Evolutionary conservation across 2,888 invertebrate species (phyloP), one percentile per base, ranked within the genome.

Genomic region (Drymonia ruficornis): DNA sequence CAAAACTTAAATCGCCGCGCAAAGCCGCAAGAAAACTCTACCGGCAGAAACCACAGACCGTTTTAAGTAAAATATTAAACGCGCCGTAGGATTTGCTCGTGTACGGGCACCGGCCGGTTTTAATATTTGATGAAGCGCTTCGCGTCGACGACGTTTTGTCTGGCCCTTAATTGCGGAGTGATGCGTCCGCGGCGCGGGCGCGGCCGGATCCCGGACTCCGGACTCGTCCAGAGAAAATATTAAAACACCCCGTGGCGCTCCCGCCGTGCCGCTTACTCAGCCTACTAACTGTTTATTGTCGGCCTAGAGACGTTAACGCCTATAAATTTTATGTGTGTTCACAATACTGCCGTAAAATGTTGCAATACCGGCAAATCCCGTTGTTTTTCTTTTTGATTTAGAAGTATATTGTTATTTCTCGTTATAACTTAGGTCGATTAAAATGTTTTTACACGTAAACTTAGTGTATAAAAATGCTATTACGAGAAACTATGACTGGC

Each of bases 21-120:
- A 73, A 79, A 82, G 72, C 80, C 76, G 70, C 74, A 84, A 85
- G 86, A 86, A 89, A 87, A 87, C 84, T 86, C 80, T 70, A 67
- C 56, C 74, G 75, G 65, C 78, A 80, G 77, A 81, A 84, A 80
- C 89, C 88, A 80, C 87, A 89, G 87, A 86, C 86, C 79, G 84
- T 85, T 89, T 86, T 85, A 80, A 82, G 82, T 90, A 80, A 91
- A 90, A 91, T 91, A 91, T 91, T 91, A 87, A 90, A 87, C 81
- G 80, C 81, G 78, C 78, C 77, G 81, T 82, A 78, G 84, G 84
- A 87, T 87, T 89, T 86, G 84, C 81, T 78, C 80, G 67, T 73
- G 79, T 76, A 72, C 80, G 72, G 78, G 74, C 73, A 77, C 79
- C 74, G 78, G 74, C 78, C 64, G 65, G 65, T 67, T 83, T 90